phyloP scores from a whole-genome alignment of 2,797 vertebrate genomes.

The Odontamblyopus lacepedii region DNA sequence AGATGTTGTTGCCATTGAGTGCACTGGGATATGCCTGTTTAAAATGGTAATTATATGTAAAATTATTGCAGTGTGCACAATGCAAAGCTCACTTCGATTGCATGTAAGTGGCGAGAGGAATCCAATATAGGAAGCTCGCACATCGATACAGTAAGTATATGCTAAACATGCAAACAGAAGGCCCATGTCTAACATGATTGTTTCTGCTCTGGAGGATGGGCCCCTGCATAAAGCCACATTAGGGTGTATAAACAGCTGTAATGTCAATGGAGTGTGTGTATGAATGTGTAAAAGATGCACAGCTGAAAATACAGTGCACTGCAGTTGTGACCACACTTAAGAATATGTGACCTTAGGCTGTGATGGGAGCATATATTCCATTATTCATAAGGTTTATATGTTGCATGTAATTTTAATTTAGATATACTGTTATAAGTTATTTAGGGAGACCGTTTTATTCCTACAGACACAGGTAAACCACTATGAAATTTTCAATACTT shows the following conservation, averaged over 20 bases:
- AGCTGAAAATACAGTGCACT: conserved; percentile 15
- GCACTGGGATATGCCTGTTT: background rate
- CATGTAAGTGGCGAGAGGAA: conserved; percentile 3
- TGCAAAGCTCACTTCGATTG: conserved; percentile 1
- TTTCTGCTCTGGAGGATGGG: conserved; percentile 18
- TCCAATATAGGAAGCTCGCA: background rate
- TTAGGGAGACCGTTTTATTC: too few species aligned
- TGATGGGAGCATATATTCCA: background rate
- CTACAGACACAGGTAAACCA: too few species aligned
- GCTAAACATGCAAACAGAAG: conserved; percentile 9
- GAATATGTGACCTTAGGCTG: conserved; percentile 29
- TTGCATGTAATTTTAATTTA: too few species aligned
- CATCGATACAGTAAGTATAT: background rate
- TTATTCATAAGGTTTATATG: too few species aligned
- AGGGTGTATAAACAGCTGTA: conserved; percentile 8
- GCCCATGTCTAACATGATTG: conserved; percentile 6
- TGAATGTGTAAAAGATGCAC: conserved; percentile 3
- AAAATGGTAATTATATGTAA: conserved; percentile 9
- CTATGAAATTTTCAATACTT: too few species aligned
- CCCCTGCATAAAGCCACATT: conserved; percentile 18
- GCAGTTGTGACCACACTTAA: conserved; percentile 22
- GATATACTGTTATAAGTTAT: too few species aligned
- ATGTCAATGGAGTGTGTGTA: background rate
- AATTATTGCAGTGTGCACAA: conserved; percentile 2
- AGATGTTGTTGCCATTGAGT: conserved; percentile 1